Base-by-base conservation (phyloP, 1,140 invertebrate genomes). In the Calephelis nemesis region DNA sequence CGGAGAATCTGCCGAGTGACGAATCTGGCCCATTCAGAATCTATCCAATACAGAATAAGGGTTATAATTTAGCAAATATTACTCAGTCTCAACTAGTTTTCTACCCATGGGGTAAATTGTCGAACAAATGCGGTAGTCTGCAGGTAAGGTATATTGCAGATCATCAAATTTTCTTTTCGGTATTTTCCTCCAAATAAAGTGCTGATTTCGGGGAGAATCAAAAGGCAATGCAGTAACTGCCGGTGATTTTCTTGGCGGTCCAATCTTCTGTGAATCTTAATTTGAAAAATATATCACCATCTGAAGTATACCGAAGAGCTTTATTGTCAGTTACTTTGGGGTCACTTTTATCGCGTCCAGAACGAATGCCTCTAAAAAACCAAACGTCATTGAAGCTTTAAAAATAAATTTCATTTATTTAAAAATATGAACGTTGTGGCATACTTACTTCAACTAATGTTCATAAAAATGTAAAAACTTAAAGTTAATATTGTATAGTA, bases 401-500 rank as follows among this genome's bases (percentile, higher is more conserved):
- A 40, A 71, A 66, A 58, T 64, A 71, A 15, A 1, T 64, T 47
- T 68, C 42, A 42, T 48, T 48, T 62, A 71, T n/a, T n/a, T n/a
- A n/a, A n/a, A n/a, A n/a, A n/a, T n/a, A n/a, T n/a, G n/a, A n/a
- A n/a, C n/a, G n/a, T n/a, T n/a, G n/a, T n/a, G n/a, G n/a, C n/a
- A n/a, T n/a, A n/a, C n/a, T n/a, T n/a, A n/a, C n/a, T n/a, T n/a
- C n/a, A n/a, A n/a, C n/a, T n/a, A n/a, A n/a, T n/a, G n/a, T n/a
- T n/a, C n/a, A n/a, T n/a, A n/a, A n/a, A n/a, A n/a, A n/a, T n/a
- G n/a, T n/a, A n/a, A n/a, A n/a, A n/a, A n/a, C n/a, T n/a, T n/a
- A n/a, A n/a, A n/a, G n/a, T n/a, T n/a, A n/a, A n/a, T n/a, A n/a
- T n/a, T n/a, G n/a, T n/a, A n/a, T n/a, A n/a, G n/a, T n/a, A n/a